These are phyloP conservation scores for Sitta europaea DNA, from an alignment of 2,113 vertebrate species.

Conservation along the genomic window DNA sequence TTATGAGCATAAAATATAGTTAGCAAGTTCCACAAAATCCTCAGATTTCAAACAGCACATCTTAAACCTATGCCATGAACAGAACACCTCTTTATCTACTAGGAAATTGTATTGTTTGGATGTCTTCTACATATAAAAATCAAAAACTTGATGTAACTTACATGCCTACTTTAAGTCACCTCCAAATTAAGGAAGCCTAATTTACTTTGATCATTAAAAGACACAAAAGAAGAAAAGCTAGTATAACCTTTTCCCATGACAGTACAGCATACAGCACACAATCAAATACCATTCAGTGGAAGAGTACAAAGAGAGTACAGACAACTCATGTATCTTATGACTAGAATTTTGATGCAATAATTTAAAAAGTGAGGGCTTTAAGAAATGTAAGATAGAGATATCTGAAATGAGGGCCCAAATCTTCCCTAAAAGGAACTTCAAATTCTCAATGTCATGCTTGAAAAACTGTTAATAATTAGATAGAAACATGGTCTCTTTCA, in stretches of 20 bases:
- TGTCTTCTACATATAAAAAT: not conserved
- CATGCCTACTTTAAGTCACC: not conserved
- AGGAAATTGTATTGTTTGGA: not conserved
- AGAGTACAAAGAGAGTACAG: not conserved
- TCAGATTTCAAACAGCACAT: not conserved
- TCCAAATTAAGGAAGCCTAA: not conserved
- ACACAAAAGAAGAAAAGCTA: not conserved
- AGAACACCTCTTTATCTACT: not conserved
- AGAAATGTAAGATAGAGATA: not conserved
- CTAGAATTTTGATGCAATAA: not conserved
- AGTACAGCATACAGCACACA: not conserved
- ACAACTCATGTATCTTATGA: not conserved
- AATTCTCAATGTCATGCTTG: not conserved
- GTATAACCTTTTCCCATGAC: not conserved
- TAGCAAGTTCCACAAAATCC: not conserved
- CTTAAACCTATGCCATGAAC: not conserved
- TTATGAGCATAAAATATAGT: conserved; percentile 68
- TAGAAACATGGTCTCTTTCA: not conserved
- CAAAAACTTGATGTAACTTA: not conserved
- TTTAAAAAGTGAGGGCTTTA: not conserved
- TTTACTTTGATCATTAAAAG: not conserved
- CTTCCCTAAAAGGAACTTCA: not conserved
- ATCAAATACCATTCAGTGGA: not conserved
- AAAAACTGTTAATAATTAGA: not conserved
- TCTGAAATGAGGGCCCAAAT: not conserved